Evolutionary conservation across 1,140 invertebrate genomes (phyloP).

Genomic region (Steinernema feltiae): DNA sequence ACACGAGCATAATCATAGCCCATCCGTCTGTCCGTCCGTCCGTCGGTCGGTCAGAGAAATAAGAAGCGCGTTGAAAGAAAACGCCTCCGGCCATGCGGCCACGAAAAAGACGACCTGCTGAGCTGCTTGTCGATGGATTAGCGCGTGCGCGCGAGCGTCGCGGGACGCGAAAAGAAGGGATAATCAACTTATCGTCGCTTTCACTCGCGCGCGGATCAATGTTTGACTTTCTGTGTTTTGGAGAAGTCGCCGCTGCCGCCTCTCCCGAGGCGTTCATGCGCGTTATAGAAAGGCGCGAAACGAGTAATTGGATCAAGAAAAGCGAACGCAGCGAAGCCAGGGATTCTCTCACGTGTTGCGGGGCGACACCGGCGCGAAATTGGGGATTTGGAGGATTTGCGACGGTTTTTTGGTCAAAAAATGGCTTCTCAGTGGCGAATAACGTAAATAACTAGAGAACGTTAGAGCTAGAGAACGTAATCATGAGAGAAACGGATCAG

Average conservation of each 20-base stretch:
- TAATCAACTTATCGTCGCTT: constrained; percentile 11
- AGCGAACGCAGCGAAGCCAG: background rate
- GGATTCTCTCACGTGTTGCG: background rate
- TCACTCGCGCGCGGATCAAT: constrained; percentile 6
- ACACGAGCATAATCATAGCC: background rate
- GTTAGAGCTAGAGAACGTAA: no score
- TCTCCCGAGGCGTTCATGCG: background rate
- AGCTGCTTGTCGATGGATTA: background rate
- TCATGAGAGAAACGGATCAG: no score
- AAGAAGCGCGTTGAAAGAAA: background rate
- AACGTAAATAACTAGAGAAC: no score
- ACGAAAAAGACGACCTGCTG: no score
- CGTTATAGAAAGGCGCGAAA: background rate
- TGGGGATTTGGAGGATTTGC: no score
- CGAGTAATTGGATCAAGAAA: background rate
- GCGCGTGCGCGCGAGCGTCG: background rate
- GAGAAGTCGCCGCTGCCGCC: background rate
- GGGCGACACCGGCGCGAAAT: no score
- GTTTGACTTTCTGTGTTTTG: constrained; percentile 10
- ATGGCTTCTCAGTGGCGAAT: no score
- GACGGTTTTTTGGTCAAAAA: no score
- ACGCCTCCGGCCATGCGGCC: background rate
- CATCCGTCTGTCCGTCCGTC: background rate
- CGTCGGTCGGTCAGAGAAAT: no score
- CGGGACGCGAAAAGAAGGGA: background rate